These are phyloP conservation scores for Harpegnathos saltator DNA, from an alignment of 1,140 invertebrate species.

Conservation along the genomic window DNA sequence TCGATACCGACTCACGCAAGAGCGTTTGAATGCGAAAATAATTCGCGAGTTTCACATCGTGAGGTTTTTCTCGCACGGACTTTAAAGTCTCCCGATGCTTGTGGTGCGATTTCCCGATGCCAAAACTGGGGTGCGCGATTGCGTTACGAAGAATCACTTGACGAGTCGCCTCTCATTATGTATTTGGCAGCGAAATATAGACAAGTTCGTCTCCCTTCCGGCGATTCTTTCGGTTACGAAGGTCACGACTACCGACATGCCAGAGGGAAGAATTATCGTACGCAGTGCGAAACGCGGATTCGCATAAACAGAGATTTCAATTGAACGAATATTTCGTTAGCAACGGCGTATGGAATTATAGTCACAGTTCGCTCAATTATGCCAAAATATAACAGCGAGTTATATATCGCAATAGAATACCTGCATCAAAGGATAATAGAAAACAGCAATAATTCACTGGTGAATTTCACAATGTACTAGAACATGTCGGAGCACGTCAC, in stretches of 20 bases:
- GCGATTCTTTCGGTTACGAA: slow-evolving; percentile 19
- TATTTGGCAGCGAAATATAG: slow-evolving; percentile 22
- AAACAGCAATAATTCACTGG: slow-evolving; percentile 26
- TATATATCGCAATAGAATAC: slow-evolving; percentile 7
- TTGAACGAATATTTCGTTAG: slow-evolving; percentile 34
- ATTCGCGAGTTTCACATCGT: not conserved
- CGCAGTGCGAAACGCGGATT: not conserved
- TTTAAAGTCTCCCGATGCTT: not conserved
- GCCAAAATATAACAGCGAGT: not conserved
- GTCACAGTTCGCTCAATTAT: slow-evolving; percentile 13
- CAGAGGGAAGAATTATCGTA: slow-evolving; percentile 17
- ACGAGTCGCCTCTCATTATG: slow-evolving; percentile 34
- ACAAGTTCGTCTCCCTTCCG: slow-evolving; percentile 9
- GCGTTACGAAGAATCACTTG: not conserved
- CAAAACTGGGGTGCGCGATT: slow-evolving; percentile 17
- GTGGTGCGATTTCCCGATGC: slow-evolving; percentile 5
- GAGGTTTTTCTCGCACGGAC: not conserved
- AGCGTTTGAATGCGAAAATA: not conserved
- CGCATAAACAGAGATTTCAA: slow-evolving; percentile 16
- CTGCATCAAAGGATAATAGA: slow-evolving; percentile 30
- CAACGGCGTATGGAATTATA: not conserved
- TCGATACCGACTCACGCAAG: not conserved
- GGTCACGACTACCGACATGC: slow-evolving; percentile 9
- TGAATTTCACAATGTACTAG: not conserved
- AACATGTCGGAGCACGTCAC: not conserved